These are phyloP conservation scores for Ondatra zibethicus DNA, from an alignment of 2,113 vertebrate genomes.

Conservation along the genomic window DNA sequence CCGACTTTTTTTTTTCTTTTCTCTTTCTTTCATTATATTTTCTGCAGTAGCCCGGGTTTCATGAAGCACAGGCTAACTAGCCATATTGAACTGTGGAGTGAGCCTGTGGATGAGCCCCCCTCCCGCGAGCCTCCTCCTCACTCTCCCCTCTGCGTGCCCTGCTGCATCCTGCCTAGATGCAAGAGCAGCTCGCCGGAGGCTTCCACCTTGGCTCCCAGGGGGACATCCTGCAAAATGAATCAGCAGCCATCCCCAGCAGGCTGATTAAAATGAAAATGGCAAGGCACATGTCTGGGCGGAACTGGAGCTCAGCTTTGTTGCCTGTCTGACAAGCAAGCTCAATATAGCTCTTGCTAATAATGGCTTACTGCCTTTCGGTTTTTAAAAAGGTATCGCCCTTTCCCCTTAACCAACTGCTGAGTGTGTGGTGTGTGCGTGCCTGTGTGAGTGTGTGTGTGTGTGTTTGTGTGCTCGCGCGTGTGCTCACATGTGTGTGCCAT, in stretches of 20 bases:
- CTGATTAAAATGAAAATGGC: conserved; percentile 93
- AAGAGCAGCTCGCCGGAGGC: conserved; percentile 87
- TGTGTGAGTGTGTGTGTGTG: not conserved
- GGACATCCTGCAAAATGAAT: conserved; percentile 92
- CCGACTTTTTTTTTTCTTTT: conserved; percentile 25
- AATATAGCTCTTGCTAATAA: conserved; percentile 95
- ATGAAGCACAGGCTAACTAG: conserved; percentile 40
- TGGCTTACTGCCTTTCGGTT: conserved; percentile 87
- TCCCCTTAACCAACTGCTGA: conserved; percentile 59
- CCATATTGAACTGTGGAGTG: conserved; percentile 74
- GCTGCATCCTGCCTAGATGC: conserved; percentile 85
- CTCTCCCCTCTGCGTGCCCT: conserved; percentile 79
- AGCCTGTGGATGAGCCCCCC: conserved; percentile 43
- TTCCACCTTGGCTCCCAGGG: conserved; percentile 89
- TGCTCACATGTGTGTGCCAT: not conserved
- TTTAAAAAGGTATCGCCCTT: conserved; percentile 85
- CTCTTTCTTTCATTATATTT: conserved; percentile 61
- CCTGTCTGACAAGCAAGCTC: conserved; percentile 94
- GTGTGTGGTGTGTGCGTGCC: not conserved
- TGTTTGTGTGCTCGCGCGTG: not conserved
- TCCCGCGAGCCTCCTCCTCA: not conserved
- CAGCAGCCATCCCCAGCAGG: conserved; percentile 92
- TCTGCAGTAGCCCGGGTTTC: conserved; percentile 59
- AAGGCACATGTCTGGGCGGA: conserved; percentile 92
- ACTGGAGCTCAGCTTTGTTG: conserved; percentile 87